phyloP scores from a whole-genome alignment of 2,888 invertebrate genomes.

The Kuschelorhynchus macadamiae region DNA sequence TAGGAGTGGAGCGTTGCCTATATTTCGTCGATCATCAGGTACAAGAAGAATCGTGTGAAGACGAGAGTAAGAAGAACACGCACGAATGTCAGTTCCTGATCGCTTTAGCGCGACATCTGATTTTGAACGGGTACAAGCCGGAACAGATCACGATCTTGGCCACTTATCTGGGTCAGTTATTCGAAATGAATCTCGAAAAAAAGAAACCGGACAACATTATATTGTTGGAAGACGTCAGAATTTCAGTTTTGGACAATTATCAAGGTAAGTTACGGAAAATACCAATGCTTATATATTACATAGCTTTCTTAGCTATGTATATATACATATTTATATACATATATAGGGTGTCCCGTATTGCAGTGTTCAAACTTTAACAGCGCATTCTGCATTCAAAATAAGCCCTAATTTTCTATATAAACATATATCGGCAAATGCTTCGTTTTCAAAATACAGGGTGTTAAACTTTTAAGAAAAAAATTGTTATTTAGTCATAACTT shows the following conservation, averaged over 20 bases:
- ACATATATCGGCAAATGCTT: too few relatives aligned
- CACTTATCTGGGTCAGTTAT: slow-evolving; percentile 80
- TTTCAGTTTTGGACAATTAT: slow-evolving; percentile 83
- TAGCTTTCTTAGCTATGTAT: too few relatives aligned
- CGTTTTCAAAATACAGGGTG: too few relatives aligned
- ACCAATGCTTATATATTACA: too few relatives aligned
- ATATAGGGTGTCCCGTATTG: too few relatives aligned
- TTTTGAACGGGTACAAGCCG: slow-evolving; percentile 73
- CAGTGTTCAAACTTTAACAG: too few relatives aligned
- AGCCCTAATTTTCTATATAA: too few relatives aligned
- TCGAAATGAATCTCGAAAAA: slow-evolving; percentile 71
- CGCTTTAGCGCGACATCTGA: slow-evolving; percentile 74
- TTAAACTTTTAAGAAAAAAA: too few relatives aligned
- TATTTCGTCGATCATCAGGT: slow-evolving; percentile 41
- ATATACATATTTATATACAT: too few relatives aligned
- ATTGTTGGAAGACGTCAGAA: slow-evolving; percentile 71
- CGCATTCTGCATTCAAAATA: too few relatives aligned
- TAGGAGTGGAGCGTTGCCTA: slow-evolving; percentile 22
- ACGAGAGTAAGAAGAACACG: slow-evolving; percentile 75
- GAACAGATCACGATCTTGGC: slow-evolving; percentile 81
- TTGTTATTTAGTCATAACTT: too few relatives aligned
- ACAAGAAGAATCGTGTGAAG: slow-evolving; percentile 71
- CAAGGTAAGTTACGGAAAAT: too few relatives aligned
- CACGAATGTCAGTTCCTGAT: slow-evolving; percentile 78
- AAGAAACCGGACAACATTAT: slow-evolving; percentile 42